Evolutionary conservation across 2,888 invertebrate genomes (phyloP), one percentile per base, ranked within the genome.

Genomic region (Ormyrus rosae): DNA sequence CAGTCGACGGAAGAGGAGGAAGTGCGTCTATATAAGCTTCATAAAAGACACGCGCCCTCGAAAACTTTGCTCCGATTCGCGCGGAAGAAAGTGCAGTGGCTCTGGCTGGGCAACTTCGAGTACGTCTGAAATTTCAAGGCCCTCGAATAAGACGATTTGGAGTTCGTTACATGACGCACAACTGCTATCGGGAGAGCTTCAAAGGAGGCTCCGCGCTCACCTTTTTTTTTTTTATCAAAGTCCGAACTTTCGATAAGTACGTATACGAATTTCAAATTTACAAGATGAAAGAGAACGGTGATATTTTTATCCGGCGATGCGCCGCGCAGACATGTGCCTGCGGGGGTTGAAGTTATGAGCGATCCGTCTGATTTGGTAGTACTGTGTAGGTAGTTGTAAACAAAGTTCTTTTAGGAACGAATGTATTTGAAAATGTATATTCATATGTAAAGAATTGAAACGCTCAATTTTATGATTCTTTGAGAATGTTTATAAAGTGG

Each of bases 81-180:
- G n/a, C 74, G 11, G 7, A 13, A n/a, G 45, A 6, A 48, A 13
- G 6, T n/a, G 34, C 45, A 34, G 63, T 6, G 34, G 34, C 69
- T 74, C 50, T 48, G 60, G 19, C n/a, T 2, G 56, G n/a, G 48
- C 61, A 64, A 63, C 56, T 55, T 10, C 60, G 13, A 34, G 73
- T 56, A 8, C 76, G 67, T 51, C 72, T 74, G 63, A 72, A 80
- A 81, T 76, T 81, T 76, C 56, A 65, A 76, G 68, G 58, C 60
- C 60, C 34, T 72, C 51, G 11, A 9, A 45, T 65, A 81, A 81
- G 74, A 53, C 74, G 78, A 78, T 81, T 78, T 67, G 63, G 67
- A 78, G 81, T 78, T 81, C 60, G 74, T 81, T 81, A 81, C 80
- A 80, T 53, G 64, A 72, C 70, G 74, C 77, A 51, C 78, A 65